phyloP scores from a whole-genome alignment of 2,797 vertebrate species.

The Acanthurus lineatus region DNA sequence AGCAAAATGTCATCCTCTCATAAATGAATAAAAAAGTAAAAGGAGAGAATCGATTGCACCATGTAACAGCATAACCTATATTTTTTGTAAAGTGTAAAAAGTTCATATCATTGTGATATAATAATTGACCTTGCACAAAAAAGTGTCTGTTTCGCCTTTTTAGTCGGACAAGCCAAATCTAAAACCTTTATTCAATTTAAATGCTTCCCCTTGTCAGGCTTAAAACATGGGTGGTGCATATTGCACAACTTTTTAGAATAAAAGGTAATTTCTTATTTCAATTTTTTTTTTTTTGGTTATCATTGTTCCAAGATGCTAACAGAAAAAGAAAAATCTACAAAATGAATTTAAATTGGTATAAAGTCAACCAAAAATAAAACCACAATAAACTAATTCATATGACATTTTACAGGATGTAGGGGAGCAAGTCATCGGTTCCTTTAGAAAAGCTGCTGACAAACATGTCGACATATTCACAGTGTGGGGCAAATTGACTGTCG shows the following conservation, averaged over 20 bases:
- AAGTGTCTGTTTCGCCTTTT: neutral
- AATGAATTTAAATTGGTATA: neutral
- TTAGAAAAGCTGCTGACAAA: conserved; percentile 43
- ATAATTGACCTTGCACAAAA: too few species aligned
- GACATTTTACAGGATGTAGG: conserved; percentile 5
- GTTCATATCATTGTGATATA: too few species aligned
- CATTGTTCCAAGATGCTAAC: too few species aligned
- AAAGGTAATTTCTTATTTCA: too few species aligned
- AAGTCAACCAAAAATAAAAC: neutral
- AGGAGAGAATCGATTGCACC: neutral
- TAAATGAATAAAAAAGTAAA: conserved; percentile 1
- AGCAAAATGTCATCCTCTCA: neutral
- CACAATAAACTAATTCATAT: neutral
- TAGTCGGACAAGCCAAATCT: neutral
- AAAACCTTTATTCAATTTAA: neutral
- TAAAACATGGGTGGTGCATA: too few species aligned
- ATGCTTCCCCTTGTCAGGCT: too few species aligned
- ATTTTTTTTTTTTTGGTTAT: too few species aligned
- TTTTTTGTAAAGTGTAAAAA: neutral
- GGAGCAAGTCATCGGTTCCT: conserved; percentile 3
- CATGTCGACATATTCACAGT: conserved; percentile 43
- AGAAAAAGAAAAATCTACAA: too few species aligned
- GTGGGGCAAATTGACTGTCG: conserved; percentile 6
- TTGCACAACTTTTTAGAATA: too few species aligned
- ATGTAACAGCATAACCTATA: neutral